Evolutionary conservation across 2,888 invertebrate genomes (phyloP), one percentile per base, ranked within the genome.

Genomic region (Temnothorax unifasciatus): DNA sequence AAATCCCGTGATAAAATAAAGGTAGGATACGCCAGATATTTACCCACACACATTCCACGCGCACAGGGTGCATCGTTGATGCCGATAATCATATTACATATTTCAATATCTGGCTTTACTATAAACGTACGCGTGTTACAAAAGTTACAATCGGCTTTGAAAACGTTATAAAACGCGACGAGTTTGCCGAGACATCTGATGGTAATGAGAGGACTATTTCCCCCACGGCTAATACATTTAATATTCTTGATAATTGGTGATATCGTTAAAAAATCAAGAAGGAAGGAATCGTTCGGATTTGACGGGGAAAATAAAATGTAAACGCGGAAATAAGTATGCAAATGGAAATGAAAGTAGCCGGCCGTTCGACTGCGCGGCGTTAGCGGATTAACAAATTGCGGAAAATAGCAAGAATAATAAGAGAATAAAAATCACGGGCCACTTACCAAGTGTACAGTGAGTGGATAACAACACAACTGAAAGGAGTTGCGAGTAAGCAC

Each of bases 381-480:
- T 41, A 54, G n/a, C 18, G 47, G 47, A 68, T 68, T 68, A 47
- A 52, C 15, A 18, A 68, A 68, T 41, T 54, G n/a, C n/a, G n/a
- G 21, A 29, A 75, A 61, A 63, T 15, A 0, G 21, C 8, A 47
- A 18, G 38, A 41, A 59, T 47, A 63, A 41, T 34, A 15, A 44
- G 18, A 29, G 41, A 54, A 54, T 47, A 73, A 57, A 68, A 64
- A 52, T 59, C n/a, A 15, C 34, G 29, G n/a, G 21, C 34, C 88
- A 93, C 93, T 93, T 92, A 93, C 93, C 93, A 93, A 93, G 93
- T 92, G 90, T 92, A 91, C 93, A 91, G 93, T 92, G 91, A 91
- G 91, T 92, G 91, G 85, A 90, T 90, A 93, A 93, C 91, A 92
- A 93, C 92, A 93, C 92, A 93, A 93, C 93, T 93, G 94, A 91